Percentiles rank a stretch among this genome's conserved stretches.
These are phyloP conservation scores for Philhelius pedissequus DNA, from an alignment of 2,888 invertebrate genomes.

Conservation along the genomic window DNA sequence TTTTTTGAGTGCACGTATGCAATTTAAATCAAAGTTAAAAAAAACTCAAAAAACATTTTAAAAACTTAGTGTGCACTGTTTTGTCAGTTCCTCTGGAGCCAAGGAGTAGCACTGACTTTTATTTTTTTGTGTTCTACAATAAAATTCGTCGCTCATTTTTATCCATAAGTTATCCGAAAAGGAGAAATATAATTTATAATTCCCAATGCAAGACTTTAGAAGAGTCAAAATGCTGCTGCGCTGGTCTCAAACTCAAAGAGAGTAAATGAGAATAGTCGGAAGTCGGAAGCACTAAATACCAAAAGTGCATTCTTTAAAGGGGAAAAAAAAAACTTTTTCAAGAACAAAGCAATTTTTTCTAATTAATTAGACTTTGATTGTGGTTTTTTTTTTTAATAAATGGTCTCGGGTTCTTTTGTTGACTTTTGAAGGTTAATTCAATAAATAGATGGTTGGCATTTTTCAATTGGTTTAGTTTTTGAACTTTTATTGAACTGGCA, in stretches of 20 bases:
- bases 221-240: constrained; percentile 28
- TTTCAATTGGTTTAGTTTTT: background rate
- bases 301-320: constrained; percentile 49
- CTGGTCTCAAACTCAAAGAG: background rate
- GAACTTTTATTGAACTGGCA: background rate
- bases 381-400: constrained; percentile 33
- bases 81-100: background rate
- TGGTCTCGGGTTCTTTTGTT: background rate
- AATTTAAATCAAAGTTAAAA: too few species aligned
- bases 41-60: background rate
- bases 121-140: background rate
- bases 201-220: background rate
- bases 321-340: constrained; percentile 39
- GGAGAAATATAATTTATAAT: constrained; percentile 26
- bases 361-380: constrained; percentile 64
- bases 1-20: too few species aligned
- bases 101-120: constrained; percentile 14
- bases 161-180: constrained; percentile 53
- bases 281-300: constrained; percentile 1
- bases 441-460: background rate
- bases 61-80: background rate
- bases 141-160: background rate
- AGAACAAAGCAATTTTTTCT: constrained; percentile 61
- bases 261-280: background rate
- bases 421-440: constrained; percentile 8